Evolutionary conservation across 2,797 vertebrate genomes (phyloP), one percentile per base, ranked within the genome.

Genomic region (Cygnus olor): DNA sequence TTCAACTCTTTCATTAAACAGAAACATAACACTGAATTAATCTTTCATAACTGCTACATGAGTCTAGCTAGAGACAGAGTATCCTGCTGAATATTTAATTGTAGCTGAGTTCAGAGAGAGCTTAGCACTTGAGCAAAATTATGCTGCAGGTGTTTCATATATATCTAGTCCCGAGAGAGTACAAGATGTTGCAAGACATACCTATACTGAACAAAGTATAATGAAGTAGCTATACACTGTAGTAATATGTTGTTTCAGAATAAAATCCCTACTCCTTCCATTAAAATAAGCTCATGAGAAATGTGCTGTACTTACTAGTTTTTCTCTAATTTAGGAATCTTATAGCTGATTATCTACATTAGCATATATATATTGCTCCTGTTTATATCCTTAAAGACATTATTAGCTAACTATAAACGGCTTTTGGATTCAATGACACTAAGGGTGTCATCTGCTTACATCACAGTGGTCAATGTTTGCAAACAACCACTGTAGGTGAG

Each of bases 1-100:
- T 95, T 95, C 73, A 36, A 68, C 36, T 87, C 44, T 53, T 79
- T 74, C 36, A 81, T 88, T 95, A 97, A 95, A 87, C 25, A 85
- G 76, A 86, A 81, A 81, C 10, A 5, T 71, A 94, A 91, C 38
- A 94, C 17, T 78, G 87, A 95, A 85, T 97, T 95, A 92, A 93
- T 89, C 57, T 92, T 97, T 95, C 34, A 77, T 85, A 95, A 65
- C 32, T 94, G 86, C 66, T 58, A 61, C 10, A 80, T 49, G 24
- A 83, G 34, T 70, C 65, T 38, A 93, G 44, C 51, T 89, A 82
- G 88, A 96, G 71, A 73, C 45, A 65, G 47, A 70, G 44, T 38
- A 93, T 85, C 22, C 36, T 84, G 19, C 28, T 94, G 70, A 92
- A 88, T 85, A 93, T 96, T 96, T 93, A 94, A 95, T 63, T 91